Evolutionary conservation across 2,113 vertebrate genomes (phyloP), one percentile per base, ranked within the genome.

Genomic region (Gavia stellata): DNA sequence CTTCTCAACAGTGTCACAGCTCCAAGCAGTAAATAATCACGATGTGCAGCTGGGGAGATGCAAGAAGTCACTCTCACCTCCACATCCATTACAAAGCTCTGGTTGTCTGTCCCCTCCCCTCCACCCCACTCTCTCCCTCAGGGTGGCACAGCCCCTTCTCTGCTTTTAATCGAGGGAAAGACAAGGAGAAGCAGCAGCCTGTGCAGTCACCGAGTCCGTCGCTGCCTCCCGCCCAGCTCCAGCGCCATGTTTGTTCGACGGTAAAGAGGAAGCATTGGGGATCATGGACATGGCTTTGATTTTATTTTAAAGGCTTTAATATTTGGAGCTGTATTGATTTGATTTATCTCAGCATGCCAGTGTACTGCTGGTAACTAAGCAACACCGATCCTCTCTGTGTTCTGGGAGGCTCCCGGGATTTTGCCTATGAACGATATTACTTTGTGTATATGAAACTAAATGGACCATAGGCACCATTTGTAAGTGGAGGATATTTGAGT

Each of bases 401-500:
- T 94, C 95, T 29, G 66, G 93, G 82, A 94, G 90, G 97, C 98
- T 98, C 97, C 79, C 18, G 94, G 98, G 98, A 98, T 95, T 96
- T 95, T 97, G 96, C 96, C 97, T 96, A 97, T 91, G 95, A 96
- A 94, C 91, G 73, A 96, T 97, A 97, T 98, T 96, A 97, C 96
- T 97, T 95, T 88, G 97, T 97, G 96, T 97, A 81, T 96, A 83
- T 96, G 98, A 97, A 97, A 91, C 96, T 98, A 98, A 98, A 97
- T 91, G 97, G 98, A 96, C 98, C 98, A 56, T 66, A 71, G 97
- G 96, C 96, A 96, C 96, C 97, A 92, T 92, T 96, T 94, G 62
- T 85, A 96, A 92, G 88, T 72, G 86, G 89, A 91, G 74, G 67
- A 65, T 94, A 81, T 92, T 75, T 44, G 73, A 95, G 81, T 71